Conservation (phyloP, 2,113 vertebrate species). For the Notothenia coriiceps region DNA sequence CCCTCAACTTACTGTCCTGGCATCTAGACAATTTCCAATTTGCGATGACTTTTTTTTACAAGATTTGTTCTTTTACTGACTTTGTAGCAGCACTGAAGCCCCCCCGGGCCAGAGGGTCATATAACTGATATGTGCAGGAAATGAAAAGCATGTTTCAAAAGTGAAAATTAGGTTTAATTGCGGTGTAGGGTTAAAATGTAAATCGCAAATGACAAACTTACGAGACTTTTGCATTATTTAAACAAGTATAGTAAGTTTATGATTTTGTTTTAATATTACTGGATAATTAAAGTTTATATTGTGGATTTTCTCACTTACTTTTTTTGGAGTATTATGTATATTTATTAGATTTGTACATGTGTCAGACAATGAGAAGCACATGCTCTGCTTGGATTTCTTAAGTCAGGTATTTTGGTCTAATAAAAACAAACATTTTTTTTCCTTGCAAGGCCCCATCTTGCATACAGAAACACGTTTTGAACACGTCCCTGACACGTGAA, state of each 20-base stretch:
- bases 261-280: not conserved
- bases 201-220: constrained; percentile 54
- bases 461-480: not conserved
- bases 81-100: constrained; percentile 63
- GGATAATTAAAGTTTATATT: constrained; percentile 11
- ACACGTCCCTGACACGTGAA: not conserved
- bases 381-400: no score
- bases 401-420: not conserved
- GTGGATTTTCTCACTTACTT: not conserved
- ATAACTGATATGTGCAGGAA: constrained; percentile 77
- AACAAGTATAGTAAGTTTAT: constrained; percentile 16
- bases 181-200: constrained; percentile 53
- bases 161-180: constrained; percentile 77
- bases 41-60: constrained; percentile 77
- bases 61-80: constrained; percentile 50
- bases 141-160: constrained; percentile 76
- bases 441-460: not conserved
- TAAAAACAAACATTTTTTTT: not conserved
- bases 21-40: constrained; percentile 79
- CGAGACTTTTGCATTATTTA: constrained; percentile 53
- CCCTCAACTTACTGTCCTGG: constrained; percentile 80
- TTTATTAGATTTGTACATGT: not conserved
- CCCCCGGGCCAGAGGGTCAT: constrained; percentile 60
- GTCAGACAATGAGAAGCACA: constrained; percentile 3
- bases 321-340: not conserved